A percentile compares a stretch with the other conserved stretches of the same genome.
Evolutionary conservation across 2,797 vertebrate genomes (phyloP).

Genomic region (Enteromius trimaculatus): DNA sequence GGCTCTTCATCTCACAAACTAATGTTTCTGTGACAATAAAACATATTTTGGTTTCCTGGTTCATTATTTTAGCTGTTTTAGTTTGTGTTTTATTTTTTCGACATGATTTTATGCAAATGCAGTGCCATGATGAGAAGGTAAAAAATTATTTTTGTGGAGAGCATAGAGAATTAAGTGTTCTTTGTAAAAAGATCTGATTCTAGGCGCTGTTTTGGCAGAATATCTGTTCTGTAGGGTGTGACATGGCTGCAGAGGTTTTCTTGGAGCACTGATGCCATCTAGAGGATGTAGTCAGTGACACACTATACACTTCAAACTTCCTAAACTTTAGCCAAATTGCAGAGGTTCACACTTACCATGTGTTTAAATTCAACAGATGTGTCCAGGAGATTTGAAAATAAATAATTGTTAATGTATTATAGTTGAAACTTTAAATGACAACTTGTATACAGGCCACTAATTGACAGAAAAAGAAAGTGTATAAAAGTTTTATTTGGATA

Average conservation of each 20-base stretch:
- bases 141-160: not conserved
- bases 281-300: slow-evolving; percentile 2
- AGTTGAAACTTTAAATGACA: not conserved
- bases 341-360: not conserved
- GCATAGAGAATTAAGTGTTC: not conserved
- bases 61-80: slow-evolving; percentile 10
- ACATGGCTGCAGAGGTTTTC: not conserved
- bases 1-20: slow-evolving; percentile 61
- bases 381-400: not conserved
- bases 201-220: not conserved
- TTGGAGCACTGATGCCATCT: slow-evolving; percentile 16
- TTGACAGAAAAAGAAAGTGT: slow-evolving; percentile 40
- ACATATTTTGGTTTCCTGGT: slow-evolving; percentile 64
- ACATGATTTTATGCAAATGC: not conserved
- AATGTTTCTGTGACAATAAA: slow-evolving; percentile 78
- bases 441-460: not conserved
- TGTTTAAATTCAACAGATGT: not conserved
- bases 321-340: too few species aligned
- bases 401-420: not conserved
- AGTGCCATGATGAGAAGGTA: not conserved
- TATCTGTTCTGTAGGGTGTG: not conserved
- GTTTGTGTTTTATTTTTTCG: not conserved
- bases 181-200: not conserved
- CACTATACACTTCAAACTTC: not conserved
- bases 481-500: slow-evolving; percentile 77